phyloP scores from a whole-genome alignment of 2,797 vertebrate species.

The Synaphobranchus kaupii region DNA sequence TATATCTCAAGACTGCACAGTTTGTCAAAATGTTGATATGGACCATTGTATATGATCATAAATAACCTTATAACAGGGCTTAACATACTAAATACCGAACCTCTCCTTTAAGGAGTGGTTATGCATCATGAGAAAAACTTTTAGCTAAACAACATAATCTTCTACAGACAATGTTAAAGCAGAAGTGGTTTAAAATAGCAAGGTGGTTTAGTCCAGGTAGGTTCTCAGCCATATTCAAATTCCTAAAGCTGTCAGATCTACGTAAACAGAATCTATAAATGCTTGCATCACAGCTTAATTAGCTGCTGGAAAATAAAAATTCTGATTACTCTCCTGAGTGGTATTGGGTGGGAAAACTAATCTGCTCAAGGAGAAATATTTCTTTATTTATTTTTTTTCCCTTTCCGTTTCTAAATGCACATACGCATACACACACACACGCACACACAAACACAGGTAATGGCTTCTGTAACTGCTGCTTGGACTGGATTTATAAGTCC shows the following conservation, averaged over 20 bases:
- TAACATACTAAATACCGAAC: too few relatives aligned
- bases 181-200: conserved; percentile 2
- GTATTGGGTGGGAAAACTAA: conserved; percentile 46
- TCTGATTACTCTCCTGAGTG: conserved; percentile 62
- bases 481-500: conserved; percentile 52
- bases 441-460: conserved; percentile 39
- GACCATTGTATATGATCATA: too few relatives aligned
- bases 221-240: conserved; percentile 33
- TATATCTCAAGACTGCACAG: too few relatives aligned
- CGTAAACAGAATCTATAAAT: conserved; percentile 71
- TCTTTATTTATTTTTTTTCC: conserved; percentile 40
- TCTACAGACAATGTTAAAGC: neutral
- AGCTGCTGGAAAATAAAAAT: conserved; percentile 60
- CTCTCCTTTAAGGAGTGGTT: neutral
- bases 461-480: conserved; percentile 54
- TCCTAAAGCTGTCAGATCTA: conserved; percentile 62
- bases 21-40: too few relatives aligned
- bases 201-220: neutral
- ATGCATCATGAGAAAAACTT: neutral
- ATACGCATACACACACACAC: neutral
- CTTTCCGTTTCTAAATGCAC: conserved; percentile 47
- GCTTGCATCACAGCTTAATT: conserved; percentile 65
- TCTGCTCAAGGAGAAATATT: conserved; percentile 47
- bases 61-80: too few relatives aligned
- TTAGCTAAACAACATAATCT: neutral